phyloP scores from a whole-genome alignment of 2,797 vertebrate species.

The Takifugu ocellatus region DNA sequence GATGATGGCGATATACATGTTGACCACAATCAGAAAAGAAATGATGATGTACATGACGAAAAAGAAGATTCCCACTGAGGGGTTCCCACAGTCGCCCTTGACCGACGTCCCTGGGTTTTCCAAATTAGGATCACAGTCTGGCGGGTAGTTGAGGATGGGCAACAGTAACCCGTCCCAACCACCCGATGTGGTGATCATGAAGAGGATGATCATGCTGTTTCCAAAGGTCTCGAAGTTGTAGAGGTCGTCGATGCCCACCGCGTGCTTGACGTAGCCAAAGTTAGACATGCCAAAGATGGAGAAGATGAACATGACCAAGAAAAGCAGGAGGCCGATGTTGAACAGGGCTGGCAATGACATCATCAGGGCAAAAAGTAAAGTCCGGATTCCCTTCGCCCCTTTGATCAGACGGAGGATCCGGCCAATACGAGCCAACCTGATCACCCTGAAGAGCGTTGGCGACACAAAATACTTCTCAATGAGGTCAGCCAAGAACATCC shows the following conservation, averaged over 20 bases:
- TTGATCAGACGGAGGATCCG: conserved; percentile 98
- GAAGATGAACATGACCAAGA: conserved; percentile 99
- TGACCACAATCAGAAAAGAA: conserved; percentile 98
- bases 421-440: conserved; percentile 96
- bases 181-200: conserved; percentile 97
- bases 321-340: conserved; percentile 97
- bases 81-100: conserved; percentile 96
- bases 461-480: conserved; percentile 99
- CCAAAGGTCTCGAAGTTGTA: conserved; percentile 99
- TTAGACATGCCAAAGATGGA: conserved; percentile 99
- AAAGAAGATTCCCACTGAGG: conserved; percentile 98
- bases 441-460: conserved; percentile 97
- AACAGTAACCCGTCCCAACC: conserved; percentile 96
- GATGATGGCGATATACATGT: conserved; percentile 99
- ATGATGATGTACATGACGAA: conserved; percentile 99
- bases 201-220: conserved; percentile 99
- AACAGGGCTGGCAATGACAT: conserved; percentile 99
- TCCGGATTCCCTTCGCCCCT: conserved; percentile 97
- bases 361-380: conserved; percentile 98
- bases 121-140: conserved; percentile 86
- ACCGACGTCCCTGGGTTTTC: conserved; percentile 94
- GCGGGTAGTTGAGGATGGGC: conserved; percentile 95
- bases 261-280: conserved; percentile 97
- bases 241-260: conserved; percentile 94
- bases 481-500: conserved; percentile 98